Percentiles rank a stretch among this genome's conserved stretches.
phyloP scores from a whole-genome alignment of 2,113 vertebrate genomes.

The Morone chrysops region DNA sequence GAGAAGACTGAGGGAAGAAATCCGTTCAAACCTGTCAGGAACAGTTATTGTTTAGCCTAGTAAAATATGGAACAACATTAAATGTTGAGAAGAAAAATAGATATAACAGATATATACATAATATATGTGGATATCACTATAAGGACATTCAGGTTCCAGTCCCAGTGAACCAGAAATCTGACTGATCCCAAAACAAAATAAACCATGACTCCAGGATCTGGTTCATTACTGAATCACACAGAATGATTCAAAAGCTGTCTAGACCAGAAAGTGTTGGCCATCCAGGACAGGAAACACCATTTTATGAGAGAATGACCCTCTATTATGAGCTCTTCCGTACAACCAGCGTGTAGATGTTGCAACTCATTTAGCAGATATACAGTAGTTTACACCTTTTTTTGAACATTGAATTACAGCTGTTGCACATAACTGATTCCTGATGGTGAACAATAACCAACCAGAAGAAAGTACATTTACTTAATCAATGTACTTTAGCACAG shows the following conservation, averaged over 20 bases:
- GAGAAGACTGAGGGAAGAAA: not conserved
- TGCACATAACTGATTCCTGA: not conserved
- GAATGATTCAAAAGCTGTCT: constrained; percentile 75
- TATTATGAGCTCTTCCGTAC: not conserved
- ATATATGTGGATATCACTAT: not conserved
- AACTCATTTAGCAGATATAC: not conserved
- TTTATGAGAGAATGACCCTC: not conserved
- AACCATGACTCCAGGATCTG: constrained; percentile 18
- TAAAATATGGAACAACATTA: not conserved
- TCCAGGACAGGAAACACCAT: constrained; percentile 37
- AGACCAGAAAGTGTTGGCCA: constrained; percentile 49
- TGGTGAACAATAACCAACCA: not conserved
- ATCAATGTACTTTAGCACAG: not conserved
- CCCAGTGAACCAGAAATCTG: constrained; percentile 7
- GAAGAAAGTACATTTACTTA: not conserved
- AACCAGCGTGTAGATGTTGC: not conserved
- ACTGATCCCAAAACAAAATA: constrained; percentile 37
- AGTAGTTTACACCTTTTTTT: not conserved
- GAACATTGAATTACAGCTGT: not conserved
- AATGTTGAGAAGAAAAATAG: too few species aligned
- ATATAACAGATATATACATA: too few species aligned
- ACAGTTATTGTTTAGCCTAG: too few species aligned
- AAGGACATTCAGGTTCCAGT: not conserved
- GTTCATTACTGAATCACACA: constrained; percentile 66
- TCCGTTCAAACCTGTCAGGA: not conserved